Evolutionary conservation across 2,888 invertebrate genomes (phyloP), one percentile per base, ranked within the genome.

Genomic region (Homarus gammarus): DNA sequence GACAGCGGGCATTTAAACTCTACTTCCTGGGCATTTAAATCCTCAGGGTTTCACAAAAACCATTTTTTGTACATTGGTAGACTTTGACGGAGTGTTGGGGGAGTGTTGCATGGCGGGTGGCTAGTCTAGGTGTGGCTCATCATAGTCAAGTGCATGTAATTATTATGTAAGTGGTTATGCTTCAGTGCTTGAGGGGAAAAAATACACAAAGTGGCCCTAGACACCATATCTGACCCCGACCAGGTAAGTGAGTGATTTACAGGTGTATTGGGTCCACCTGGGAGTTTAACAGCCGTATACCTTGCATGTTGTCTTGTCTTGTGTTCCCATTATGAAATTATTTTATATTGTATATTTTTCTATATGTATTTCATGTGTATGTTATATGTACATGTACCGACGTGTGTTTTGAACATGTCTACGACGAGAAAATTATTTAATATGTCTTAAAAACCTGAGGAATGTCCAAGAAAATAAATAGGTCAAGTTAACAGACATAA

Each of bases 11-110:
- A 87, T 87, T 87, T 81, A 87, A 87, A 87, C 81, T 87, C 56
- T 72, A 87, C 87, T 87, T 87, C 87, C 87, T 87, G 87, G 87
- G 70, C 87, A 78, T 87, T 87, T 79, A 87, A 87, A 87, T 81
- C 81, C 56, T 56, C 72, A 51, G 84, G 73, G 81, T 81, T 81
- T 61, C 61, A 61, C 56, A 79, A 61, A 61, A 56, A 33, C 56
- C 33, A 61, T 81, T 81, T 79, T 81, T 81, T 81, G 56, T 61
- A 38, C 61, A 61, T 36, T 38, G 38, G 22, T 56, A 61, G 33
- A 81, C 36, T 12, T 38, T n/a, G 33, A 61, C 10, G 56, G 81
- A 27, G 75, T 61, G 22, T 3, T 31, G 18, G 81, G 5, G 38
- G 56, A 18, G n/a, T 81, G 44, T 44, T 44, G 22, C 10, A 40